These are phyloP conservation scores for Tyto alba DNA, from an alignment of 2,113 vertebrate species.

Conservation along the genomic window DNA sequence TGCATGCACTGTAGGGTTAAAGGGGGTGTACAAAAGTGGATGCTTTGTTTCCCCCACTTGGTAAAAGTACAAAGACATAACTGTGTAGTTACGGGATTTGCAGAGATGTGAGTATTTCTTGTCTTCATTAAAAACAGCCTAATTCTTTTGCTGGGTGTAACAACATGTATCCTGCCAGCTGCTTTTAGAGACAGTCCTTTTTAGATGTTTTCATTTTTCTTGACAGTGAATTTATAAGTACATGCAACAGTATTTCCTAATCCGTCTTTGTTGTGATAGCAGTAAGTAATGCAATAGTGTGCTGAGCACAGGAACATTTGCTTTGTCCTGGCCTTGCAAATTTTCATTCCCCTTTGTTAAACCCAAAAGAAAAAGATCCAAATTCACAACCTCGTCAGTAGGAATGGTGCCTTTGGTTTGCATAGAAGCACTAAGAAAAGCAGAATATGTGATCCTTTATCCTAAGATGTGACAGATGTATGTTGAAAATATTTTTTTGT, in stretches of 20 bases:
- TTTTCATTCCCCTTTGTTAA: background rate
- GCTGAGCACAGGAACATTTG: background rate
- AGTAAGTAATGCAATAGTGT: background rate
- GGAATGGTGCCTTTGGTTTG: conserved; percentile 20
- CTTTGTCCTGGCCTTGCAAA: background rate
- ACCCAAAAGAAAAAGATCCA: background rate
- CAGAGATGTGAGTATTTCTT: background rate
- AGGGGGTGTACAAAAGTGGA: background rate
- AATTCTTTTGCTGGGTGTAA: background rate
- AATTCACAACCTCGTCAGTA: background rate
- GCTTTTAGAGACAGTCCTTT: background rate
- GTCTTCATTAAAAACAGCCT: background rate
- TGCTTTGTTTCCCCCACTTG: background rate
- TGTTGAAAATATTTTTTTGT: background rate
- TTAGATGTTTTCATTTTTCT: background rate
- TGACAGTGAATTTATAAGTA: background rate
- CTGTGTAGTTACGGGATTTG: background rate
- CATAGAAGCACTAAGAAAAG: background rate
- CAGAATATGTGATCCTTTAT: background rate
- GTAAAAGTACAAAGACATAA: background rate
- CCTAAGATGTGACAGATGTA: background rate
- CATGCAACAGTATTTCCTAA: background rate
- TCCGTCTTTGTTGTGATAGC: background rate
- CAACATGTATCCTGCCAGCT: background rate
- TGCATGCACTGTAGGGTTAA: background rate